Evolutionary conservation across 2,888 invertebrate genomes (phyloP).

Genomic region (Papilio gigon): DNA sequence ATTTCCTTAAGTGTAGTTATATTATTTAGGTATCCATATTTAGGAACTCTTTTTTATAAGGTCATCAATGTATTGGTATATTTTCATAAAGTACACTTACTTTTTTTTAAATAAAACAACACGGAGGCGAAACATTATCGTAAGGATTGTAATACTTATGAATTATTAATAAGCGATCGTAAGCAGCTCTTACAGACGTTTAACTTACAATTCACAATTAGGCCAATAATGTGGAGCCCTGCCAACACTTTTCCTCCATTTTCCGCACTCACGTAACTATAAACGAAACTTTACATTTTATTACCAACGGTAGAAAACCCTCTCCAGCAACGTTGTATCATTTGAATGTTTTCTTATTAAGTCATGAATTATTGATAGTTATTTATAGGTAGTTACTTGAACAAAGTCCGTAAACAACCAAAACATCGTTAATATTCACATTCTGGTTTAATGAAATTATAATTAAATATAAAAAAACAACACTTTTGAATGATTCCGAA

Average conservation of each 20-base stretch:
- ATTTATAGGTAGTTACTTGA: no score
- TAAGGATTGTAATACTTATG: not conserved
- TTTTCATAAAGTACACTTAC: no score
- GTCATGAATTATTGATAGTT: not conserved
- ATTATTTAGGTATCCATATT: no score
- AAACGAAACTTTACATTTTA: not conserved
- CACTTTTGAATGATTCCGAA: no score
- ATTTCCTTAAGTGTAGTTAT: no score
- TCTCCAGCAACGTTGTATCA: not conserved
- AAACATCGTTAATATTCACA: no score
- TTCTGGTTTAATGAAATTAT: no score
- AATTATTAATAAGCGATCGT: not conserved
- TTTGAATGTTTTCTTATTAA: not conserved
- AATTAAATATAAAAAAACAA: no score
- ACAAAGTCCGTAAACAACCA: no score
- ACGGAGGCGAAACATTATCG: not conserved
- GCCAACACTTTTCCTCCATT: constrained; percentile 14
- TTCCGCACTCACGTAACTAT: not conserved
- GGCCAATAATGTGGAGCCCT: constrained; percentile 2
- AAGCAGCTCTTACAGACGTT: not conserved
- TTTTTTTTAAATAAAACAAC: not conserved
- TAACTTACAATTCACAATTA: not conserved
- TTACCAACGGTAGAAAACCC: not conserved
- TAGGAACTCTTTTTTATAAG: no score
- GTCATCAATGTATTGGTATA: no score